Conservation (phyloP, 1,140 invertebrate genomes). For the Antheraea pernyi region DNA sequence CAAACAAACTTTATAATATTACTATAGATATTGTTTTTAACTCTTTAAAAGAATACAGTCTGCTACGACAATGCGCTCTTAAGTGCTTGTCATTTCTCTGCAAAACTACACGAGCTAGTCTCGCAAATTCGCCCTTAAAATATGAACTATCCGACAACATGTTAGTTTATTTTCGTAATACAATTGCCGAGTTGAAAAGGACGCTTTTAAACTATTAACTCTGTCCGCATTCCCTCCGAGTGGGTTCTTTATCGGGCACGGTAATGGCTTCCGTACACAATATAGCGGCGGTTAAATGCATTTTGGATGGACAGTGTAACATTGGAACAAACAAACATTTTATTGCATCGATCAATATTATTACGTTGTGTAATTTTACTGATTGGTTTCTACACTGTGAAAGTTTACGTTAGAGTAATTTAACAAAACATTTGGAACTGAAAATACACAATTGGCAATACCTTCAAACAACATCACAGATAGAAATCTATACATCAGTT, state of each 20-base stretch:
- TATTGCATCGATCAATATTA: not conserved
- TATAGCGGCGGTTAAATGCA: not conserved
- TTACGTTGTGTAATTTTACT: too few species aligned
- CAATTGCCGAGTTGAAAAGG: conserved; percentile 12
- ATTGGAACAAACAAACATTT: too few species aligned
- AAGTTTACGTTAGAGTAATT: not conserved
- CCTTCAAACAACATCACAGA: not conserved
- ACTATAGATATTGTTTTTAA: too few species aligned
- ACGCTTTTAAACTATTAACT: conserved; percentile 34
- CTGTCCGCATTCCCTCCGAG: not conserved
- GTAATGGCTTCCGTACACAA: conserved; percentile 16
- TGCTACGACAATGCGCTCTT: too few species aligned
- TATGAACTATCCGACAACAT: too few species aligned
- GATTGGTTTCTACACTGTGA: too few species aligned
- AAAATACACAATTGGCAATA: not conserved
- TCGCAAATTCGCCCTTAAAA: too few species aligned
- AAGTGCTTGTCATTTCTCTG: not conserved
- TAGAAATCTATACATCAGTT: not conserved
- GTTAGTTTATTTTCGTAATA: conserved; percentile 11
- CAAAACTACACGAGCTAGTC: too few species aligned
- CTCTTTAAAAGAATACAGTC: too few species aligned
- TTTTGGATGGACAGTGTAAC: conserved; percentile 5
- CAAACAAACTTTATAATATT: too few species aligned
- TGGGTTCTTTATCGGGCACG: conserved; percentile 10
- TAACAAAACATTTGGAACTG: not conserved